Evolutionary conservation across 2,797 vertebrate genomes (phyloP), one percentile per base, ranked within the genome.

Genomic region (Petrocephalus sullivani): DNA sequence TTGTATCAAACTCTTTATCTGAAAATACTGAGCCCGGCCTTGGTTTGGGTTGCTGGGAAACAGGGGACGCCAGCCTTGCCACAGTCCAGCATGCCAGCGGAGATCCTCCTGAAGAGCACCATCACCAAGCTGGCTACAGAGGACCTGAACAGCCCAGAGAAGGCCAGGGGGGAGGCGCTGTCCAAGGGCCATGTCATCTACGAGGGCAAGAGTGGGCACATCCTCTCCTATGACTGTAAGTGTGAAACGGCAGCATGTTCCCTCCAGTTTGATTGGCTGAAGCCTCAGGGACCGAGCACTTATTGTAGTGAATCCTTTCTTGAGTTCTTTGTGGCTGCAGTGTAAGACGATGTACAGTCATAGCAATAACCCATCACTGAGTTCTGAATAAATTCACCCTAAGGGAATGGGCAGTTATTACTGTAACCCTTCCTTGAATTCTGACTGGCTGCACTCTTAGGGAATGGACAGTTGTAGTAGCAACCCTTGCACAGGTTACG

Each of bases 171-270:
- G 33, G 98, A 99, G 89, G 94, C 96, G 60, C 88, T 97, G 87
- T 93, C 97, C 91, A 99, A 99, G 95, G 97, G 96, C 92, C 98
- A 98, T 3, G 97, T 99, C 89, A 99, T 99, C 91, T 99, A 98
- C 82, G 98, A 99, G 95, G 97, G 98, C 92, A 99, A 98, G 93
- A 98, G 95, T 83, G 98, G 98, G 84, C 98, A 99, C 91, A 98
- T 99, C 90, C 93, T 99, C 2, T 99, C 98, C 7, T 99, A 97
- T 0, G 97, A 97, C 9, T 94, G 97, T 97, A 92, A 96, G 96
- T 95, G 49, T 46, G 4, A 14, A 6, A 9, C 1, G 0, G 2
- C 14, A 64, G 60, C 4, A 2, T 10, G 14, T 9, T 58, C 46
- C n/a, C 71, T 78, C 37, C 16, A 33, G 19, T 46, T 16, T 78